Conservation (phyloP, 2,113 vertebrate genomes). For the Oncorhynchus tshawytscha region DNA sequence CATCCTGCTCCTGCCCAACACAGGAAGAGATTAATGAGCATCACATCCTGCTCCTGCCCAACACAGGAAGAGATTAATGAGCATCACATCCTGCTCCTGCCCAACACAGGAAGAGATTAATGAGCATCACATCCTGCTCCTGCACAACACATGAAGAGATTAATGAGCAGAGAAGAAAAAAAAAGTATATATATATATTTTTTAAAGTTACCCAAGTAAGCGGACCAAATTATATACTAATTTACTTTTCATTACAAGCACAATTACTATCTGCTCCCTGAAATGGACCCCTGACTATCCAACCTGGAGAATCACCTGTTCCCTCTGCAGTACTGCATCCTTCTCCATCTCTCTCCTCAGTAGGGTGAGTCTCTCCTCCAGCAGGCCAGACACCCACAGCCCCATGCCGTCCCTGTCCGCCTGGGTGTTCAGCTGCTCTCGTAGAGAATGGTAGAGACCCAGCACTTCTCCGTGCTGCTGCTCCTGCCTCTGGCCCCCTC, state of each 20-base stretch:
- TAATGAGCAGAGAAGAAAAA: conserved; percentile 32
- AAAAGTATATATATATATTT: not conserved
- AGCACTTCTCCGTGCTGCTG: conserved; percentile 70
- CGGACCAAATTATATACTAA: not conserved
- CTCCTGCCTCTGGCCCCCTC: conserved; percentile 47
- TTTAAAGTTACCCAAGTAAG: no score
- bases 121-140: not conserved
- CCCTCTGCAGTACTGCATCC: conserved; percentile 16
- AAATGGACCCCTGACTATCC: no score
- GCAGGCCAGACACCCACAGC: conserved; percentile 50
- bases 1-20: no score
- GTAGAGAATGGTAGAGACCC: conserved; percentile 66
- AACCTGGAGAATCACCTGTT: conserved; percentile 42
- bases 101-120: not conserved
- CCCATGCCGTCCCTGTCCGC: conserved; percentile 41
- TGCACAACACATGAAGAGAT: no score
- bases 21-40: no score
- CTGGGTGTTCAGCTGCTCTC: conserved; percentile 60
- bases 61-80: no score
- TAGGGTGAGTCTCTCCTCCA: conserved; percentile 61
- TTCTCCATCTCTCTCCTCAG: conserved; percentile 44
- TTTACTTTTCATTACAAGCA: no score
- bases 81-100: not conserved
- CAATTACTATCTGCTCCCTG: not conserved
- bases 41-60: conserved; percentile 44